phyloP scores from a whole-genome alignment of 2,113 vertebrate genomes.

The Micronycteris hirsuta region DNA sequence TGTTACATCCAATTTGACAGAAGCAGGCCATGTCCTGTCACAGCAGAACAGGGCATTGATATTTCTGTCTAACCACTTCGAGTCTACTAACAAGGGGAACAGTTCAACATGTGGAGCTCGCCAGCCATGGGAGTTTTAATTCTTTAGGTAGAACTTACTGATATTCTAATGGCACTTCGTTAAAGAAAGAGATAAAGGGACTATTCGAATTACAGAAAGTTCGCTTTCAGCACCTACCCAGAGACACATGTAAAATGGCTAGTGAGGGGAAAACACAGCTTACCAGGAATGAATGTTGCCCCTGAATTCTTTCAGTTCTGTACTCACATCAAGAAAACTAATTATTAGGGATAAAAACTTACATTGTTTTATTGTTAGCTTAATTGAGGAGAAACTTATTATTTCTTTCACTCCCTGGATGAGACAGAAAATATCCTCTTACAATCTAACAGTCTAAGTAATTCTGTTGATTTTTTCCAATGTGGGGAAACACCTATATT shows the following conservation, averaged over 20 bases:
- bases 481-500: not conserved
- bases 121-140: not conserved
- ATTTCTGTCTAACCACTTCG: not conserved
- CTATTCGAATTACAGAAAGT: not conserved
- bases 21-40: not conserved
- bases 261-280: not conserved
- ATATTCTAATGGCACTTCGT: not conserved
- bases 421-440: constrained; percentile 38
- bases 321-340: constrained; percentile 59
- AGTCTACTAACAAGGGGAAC: not conserved
- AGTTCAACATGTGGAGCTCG: not conserved
- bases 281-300: constrained; percentile 28
- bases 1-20: not conserved
- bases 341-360: constrained; percentile 20
- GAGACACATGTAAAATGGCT: not conserved
- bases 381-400: constrained; percentile 25
- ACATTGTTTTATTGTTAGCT: constrained; percentile 59
- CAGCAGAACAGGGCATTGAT: not conserved
- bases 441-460: constrained; percentile 24
- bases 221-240: not conserved
- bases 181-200: not conserved
- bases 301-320: constrained; percentile 58
- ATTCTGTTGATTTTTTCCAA: constrained; percentile 13
- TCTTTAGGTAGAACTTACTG: not conserved
- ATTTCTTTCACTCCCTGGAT: constrained; percentile 37